Conservation (phyloP, 1,140 invertebrate species). For the Semibalanus balanoides region DNA sequence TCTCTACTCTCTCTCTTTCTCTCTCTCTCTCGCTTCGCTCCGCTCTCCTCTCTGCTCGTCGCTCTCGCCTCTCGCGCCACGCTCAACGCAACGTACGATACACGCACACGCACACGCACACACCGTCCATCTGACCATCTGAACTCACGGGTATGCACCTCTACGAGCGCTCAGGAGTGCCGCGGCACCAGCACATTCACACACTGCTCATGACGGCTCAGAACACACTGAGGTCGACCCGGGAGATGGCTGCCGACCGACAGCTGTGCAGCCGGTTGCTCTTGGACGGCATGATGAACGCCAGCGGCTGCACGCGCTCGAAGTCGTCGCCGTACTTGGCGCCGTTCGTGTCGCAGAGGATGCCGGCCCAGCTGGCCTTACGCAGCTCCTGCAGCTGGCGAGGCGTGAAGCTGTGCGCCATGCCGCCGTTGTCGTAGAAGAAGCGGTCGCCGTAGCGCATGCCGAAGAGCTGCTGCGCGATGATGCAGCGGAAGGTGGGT, state of each 20-base stretch:
- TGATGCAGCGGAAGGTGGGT: slow-evolving; percentile 40
- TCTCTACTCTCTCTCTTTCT: too few relatives aligned
- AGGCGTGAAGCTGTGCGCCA: slow-evolving; percentile 14
- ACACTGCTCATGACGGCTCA: too few relatives aligned
- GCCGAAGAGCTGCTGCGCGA: slow-evolving; percentile 38
- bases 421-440: slow-evolving; percentile 19
- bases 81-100: too few relatives aligned
- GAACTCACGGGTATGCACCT: too few relatives aligned
- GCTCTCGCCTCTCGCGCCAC: too few relatives aligned
- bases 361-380: slow-evolving; percentile 36
- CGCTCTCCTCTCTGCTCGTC: too few relatives aligned
- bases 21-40: too few relatives aligned
- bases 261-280: background rate
- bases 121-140: too few relatives aligned
- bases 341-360: slow-evolving; percentile 43
- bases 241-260: background rate
- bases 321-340: slow-evolving; percentile 15
- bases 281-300: slow-evolving; percentile 25
- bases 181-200: too few relatives aligned
- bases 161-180: too few relatives aligned
- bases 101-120: too few relatives aligned
- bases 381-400: slow-evolving; percentile 38
- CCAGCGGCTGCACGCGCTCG: slow-evolving; percentile 35
- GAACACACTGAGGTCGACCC: background rate
- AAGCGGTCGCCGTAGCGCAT: slow-evolving; percentile 22